Evolutionary conservation across 2,888 invertebrate species (phyloP).

Genomic region (Cerceris ruficornis): DNA sequence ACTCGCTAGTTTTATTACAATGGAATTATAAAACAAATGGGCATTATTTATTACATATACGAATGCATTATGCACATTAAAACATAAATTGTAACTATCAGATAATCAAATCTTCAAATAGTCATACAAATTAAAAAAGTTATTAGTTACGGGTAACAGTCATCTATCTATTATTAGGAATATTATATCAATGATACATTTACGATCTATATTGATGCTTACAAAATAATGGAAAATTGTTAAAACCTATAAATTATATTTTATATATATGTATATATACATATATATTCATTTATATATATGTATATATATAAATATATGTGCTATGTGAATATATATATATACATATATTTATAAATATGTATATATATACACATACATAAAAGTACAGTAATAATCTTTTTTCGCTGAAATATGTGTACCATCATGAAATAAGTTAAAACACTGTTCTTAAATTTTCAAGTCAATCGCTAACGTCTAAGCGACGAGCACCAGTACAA

Average conservation of each 20-base stretch:
- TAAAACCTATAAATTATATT: slow-evolving; percentile 17
- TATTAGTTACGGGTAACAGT: slow-evolving; percentile 30
- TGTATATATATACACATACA: slow-evolving; percentile 22
- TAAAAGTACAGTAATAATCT: slow-evolving; percentile 39
- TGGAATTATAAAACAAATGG: slow-evolving; percentile 36
- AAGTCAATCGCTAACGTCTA: slow-evolving; percentile 16
- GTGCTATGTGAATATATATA: too few species aligned
- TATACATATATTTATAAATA: too few species aligned
- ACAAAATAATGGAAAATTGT: slow-evolving; percentile 47
- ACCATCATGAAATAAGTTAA: slow-evolving; percentile 41
- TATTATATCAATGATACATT: slow-evolving; percentile 42
- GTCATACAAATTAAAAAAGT: slow-evolving; percentile 37
- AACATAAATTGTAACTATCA: slow-evolving; percentile 28
- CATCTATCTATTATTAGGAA: slow-evolving; percentile 26
- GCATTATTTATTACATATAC: slow-evolving; percentile 33
- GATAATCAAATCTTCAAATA: slow-evolving; percentile 21
- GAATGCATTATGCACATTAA: slow-evolving; percentile 33
- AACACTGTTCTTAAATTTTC: slow-evolving; percentile 16
- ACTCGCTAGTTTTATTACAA: slow-evolving; percentile 37
- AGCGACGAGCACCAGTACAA: slow-evolving; percentile 33
- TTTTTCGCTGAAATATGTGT: slow-evolving; percentile 21
- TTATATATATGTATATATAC: too few species aligned
- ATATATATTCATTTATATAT: too few species aligned
- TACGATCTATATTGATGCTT: slow-evolving; percentile 38
- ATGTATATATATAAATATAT: too few species aligned